phyloP scores from a whole-genome alignment of 2,888 invertebrate genomes.

The Nomada flava region DNA sequence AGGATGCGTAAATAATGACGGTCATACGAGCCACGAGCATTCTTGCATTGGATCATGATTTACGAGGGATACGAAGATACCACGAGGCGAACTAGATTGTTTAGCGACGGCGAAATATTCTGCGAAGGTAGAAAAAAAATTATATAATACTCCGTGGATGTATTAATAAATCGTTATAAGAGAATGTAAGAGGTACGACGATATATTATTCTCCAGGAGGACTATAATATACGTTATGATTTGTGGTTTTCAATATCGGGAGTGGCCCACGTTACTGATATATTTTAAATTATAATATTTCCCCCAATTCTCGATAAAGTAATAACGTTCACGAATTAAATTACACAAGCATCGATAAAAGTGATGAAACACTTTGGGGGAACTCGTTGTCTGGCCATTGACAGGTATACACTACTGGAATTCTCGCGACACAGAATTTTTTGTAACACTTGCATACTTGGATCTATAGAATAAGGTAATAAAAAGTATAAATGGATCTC shows the following conservation, averaged over 20 bases:
- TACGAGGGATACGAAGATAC: conserved; percentile 44
- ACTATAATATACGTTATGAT: not conserved
- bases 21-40: conserved; percentile 56
- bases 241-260: not conserved
- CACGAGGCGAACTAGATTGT: conserved; percentile 26
- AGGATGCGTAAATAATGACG: conserved; percentile 75
- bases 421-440: too few relatives aligned
- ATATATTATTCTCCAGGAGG: not conserved
- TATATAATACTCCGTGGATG: not conserved
- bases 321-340: too few relatives aligned
- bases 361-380: not conserved
- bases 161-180: conserved; percentile 37
- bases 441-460: too few relatives aligned
- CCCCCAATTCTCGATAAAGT: too few relatives aligned
- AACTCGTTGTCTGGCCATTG: not conserved
- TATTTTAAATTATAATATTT: not conserved
- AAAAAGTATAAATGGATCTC: not conserved
- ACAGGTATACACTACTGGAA: not conserved
- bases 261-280: not conserved
- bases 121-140: conserved; percentile 7
- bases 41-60: conserved; percentile 65
- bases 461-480: not conserved
- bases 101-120: conserved; percentile 4
- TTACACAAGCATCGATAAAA: not conserved
- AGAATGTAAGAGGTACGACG: conserved; percentile 1